phyloP scores from a whole-genome alignment of 2,113 vertebrate species.

The Microtus montanus region DNA sequence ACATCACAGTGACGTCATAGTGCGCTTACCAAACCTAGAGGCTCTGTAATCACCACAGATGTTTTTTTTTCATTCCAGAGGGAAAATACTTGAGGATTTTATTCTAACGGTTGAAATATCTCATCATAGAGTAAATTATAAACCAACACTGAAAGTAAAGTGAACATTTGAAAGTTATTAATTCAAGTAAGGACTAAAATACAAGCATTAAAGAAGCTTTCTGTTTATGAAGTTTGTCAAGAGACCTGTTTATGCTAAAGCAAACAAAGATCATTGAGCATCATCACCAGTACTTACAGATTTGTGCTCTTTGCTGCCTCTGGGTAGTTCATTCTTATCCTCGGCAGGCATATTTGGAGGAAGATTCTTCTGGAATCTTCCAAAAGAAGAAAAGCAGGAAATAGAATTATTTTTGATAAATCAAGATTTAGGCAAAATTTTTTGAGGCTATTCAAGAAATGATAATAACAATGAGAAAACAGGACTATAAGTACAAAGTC shows the following conservation, averaged over 20 bases:
- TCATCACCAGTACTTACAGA: background rate
- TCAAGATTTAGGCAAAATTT: background rate
- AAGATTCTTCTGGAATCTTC: background rate
- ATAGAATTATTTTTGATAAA: conserved; percentile 2
- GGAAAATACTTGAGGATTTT: conserved; percentile 31
- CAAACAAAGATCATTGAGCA: background rate
- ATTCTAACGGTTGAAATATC: background rate
- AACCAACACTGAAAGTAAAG: conserved; percentile 35
- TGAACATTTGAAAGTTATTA: conserved; percentile 25
- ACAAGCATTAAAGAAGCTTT: background rate
- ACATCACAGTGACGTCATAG: background rate
- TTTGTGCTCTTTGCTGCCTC: background rate
- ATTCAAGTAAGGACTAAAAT: conserved; percentile 7
- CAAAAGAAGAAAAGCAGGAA: background rate
- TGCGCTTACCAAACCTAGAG: background rate
- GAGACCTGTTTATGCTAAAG: background rate
- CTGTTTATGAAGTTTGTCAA: conserved; percentile 1
- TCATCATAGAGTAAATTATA: conserved; percentile 1
- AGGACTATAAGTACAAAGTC: background rate
- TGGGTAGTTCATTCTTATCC: background rate
- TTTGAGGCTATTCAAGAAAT: background rate
- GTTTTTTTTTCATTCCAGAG: background rate
- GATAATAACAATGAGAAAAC: background rate
- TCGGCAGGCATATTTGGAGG: background rate
- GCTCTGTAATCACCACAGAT: background rate